Evolutionary conservation across 2,797 vertebrate genomes (phyloP).

Genomic region (Rhyacichthys aspro): DNA sequence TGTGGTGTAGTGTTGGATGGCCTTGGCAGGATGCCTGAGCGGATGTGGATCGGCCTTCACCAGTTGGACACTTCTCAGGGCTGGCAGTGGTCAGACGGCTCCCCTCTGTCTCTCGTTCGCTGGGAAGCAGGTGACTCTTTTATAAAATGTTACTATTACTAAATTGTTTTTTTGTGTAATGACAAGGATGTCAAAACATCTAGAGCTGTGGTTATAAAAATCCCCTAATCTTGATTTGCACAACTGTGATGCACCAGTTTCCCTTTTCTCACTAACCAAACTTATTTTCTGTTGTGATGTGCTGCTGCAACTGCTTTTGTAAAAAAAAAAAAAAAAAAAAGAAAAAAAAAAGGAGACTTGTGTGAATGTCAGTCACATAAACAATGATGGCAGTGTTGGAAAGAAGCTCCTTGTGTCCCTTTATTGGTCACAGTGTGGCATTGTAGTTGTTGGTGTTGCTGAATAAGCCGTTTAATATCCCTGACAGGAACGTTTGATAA

Average conservation of each 20-base stretch:
- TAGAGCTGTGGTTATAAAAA: too few species aligned
- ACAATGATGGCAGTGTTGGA: slow-evolving; percentile 63
- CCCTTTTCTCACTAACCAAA: background rate
- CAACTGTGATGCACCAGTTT: background rate
- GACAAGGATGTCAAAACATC: too few species aligned
- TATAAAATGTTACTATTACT: too few species aligned
- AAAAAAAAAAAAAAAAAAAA: too few species aligned
- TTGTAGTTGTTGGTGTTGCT: slow-evolving; percentile 53
- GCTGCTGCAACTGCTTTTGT: slow-evolving; percentile 15
- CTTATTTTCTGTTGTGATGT: slow-evolving; percentile 13
- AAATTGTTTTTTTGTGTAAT: too few species aligned
- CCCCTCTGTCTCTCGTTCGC: slow-evolving; percentile 83
- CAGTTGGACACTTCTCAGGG: slow-evolving; percentile 88
- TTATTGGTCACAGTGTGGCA: slow-evolving; percentile 51
- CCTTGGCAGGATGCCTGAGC: slow-evolving; percentile 70
- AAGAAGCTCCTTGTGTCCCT: slow-evolving; percentile 56
- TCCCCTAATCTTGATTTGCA: too few species aligned
- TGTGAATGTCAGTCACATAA: slow-evolving; percentile 47
- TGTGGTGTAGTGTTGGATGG: slow-evolving; percentile 63
- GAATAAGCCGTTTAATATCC: slow-evolving; percentile 59
- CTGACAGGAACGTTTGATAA: slow-evolving; percentile 53
- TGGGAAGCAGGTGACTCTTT: slow-evolving; percentile 86
- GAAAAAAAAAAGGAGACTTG: too few species aligned
- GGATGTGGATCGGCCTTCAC: slow-evolving; percentile 95
- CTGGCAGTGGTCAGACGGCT: slow-evolving; percentile 97